Percentiles rank a stretch among this genome's conserved stretches.
Evolutionary conservation across 1,140 invertebrate species (phyloP).

Genomic region (Nymphalis io): DNA sequence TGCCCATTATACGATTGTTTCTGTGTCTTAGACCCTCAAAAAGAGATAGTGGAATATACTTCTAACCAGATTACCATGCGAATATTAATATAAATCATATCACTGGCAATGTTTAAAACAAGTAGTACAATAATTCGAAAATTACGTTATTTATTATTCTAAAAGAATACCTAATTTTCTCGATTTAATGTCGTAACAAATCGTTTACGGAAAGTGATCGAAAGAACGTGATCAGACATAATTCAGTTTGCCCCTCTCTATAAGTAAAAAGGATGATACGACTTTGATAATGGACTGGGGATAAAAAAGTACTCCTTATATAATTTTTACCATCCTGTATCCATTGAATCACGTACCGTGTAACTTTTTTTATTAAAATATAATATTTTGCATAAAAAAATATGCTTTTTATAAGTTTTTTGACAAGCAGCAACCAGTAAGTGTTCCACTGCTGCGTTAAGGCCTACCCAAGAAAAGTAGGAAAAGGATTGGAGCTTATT

Average conservation of each 20-base stretch:
- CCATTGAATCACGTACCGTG: neutral
- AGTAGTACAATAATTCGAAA: neutral
- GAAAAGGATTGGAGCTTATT: too few relatives aligned
- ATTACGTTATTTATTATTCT: neutral
- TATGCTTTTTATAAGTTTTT: too few relatives aligned
- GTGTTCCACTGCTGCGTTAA: too few relatives aligned
- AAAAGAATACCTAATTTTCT: neutral
- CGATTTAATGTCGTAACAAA: slow-evolving; percentile 32
- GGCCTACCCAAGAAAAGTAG: too few relatives aligned
- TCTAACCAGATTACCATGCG: too few relatives aligned
- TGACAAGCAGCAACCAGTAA: too few relatives aligned
- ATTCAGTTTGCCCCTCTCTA: slow-evolving; percentile 37
- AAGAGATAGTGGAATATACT: too few relatives aligned
- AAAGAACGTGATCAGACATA: slow-evolving; percentile 43
- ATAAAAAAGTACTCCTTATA: slow-evolving; percentile 11
- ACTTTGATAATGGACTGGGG: slow-evolving; percentile 31
- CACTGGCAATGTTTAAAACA: too few relatives aligned
- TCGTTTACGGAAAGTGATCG: slow-evolving; percentile 37
- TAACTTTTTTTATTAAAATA: neutral
- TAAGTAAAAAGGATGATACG: slow-evolving; percentile 33
- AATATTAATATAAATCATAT: too few relatives aligned
- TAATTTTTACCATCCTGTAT: neutral
- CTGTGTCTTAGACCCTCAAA: too few relatives aligned
- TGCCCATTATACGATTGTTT: too few relatives aligned
- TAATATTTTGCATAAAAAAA: too few relatives aligned